Evolutionary conservation across 2,888 invertebrate species (phyloP).

Genomic region (Ditylenchus weischeri): DNA sequence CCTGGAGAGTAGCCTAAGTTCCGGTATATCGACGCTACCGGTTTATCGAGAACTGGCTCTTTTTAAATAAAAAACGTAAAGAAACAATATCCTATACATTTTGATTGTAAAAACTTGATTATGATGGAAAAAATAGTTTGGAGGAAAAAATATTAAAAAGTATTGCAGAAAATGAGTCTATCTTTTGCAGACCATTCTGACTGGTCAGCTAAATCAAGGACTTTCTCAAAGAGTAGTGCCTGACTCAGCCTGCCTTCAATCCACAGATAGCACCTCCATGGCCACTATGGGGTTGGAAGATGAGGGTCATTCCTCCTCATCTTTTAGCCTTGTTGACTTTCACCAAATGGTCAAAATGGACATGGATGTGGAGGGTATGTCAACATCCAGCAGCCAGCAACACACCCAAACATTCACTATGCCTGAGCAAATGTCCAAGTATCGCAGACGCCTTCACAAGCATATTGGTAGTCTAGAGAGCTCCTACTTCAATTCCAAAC

Average conservation of each 20-base stretch:
- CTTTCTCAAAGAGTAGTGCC: constrained; percentile 23
- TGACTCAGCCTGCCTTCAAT: constrained; percentile 6
- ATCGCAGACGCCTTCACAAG: constrained; percentile 12
- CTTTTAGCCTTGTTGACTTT: not conserved
- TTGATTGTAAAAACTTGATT: no score
- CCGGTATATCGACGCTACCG: no score
- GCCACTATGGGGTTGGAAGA: constrained; percentile 4
- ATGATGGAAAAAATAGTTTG: no score
- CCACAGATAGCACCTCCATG: not conserved
- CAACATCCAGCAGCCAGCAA: not conserved
- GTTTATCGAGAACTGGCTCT: no score
- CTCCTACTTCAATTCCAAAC: constrained; percentile 69
- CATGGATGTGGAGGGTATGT: not conserved
- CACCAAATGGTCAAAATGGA: not conserved
- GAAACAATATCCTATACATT: no score
- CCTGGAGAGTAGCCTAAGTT: no score
- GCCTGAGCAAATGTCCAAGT: constrained; percentile 19
- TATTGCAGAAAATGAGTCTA: no score
- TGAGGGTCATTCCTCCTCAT: constrained; percentile 3
- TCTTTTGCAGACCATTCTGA: no score
- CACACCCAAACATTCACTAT: not conserved
- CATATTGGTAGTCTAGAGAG: constrained; percentile 59
- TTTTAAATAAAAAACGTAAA: no score
- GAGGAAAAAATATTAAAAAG: not conserved
- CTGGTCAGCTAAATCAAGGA: not conserved